Evolutionary conservation across 2,888 invertebrate genomes (phyloP).

Genomic region (Dinocampus coccinellae): DNA sequence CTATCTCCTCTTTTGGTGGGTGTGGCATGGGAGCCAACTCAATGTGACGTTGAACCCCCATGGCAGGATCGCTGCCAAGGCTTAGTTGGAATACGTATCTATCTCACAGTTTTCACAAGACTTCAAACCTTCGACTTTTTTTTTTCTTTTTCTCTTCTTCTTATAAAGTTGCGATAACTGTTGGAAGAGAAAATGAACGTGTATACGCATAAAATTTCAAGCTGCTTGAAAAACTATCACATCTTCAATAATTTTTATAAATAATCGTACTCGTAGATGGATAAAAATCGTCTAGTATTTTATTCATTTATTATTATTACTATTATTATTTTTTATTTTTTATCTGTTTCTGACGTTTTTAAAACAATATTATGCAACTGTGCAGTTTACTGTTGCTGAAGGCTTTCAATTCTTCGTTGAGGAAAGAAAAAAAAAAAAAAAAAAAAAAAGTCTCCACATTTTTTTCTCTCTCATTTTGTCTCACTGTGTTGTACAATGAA

Average conservation of each 20-base stretch:
- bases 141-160: no score
- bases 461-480: no score
- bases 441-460: no score
- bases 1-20: neutral
- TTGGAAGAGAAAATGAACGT: no score
- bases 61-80: neutral
- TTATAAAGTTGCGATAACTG: no score
- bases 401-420: constrained; percentile 6
- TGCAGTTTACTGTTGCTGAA: constrained; percentile 5
- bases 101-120: neutral
- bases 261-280: neutral
- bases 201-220: no score
- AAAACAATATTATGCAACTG: neutral
- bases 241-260: no score
- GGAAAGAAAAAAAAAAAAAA: no score
- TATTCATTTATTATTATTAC: no score
- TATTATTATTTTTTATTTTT: neutral
- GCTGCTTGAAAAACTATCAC: no score
- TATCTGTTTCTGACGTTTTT: neutral
- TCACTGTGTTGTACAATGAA: constrained; percentile 1
- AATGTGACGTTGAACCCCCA: constrained; percentile 21
- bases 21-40: neutral
- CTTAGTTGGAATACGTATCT: neutral
- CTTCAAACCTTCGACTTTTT: no score
- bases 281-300: no score